Base-by-base conservation (phyloP, 2,113 vertebrate genomes). In the Tenebrosternarchus preto region DNA sequence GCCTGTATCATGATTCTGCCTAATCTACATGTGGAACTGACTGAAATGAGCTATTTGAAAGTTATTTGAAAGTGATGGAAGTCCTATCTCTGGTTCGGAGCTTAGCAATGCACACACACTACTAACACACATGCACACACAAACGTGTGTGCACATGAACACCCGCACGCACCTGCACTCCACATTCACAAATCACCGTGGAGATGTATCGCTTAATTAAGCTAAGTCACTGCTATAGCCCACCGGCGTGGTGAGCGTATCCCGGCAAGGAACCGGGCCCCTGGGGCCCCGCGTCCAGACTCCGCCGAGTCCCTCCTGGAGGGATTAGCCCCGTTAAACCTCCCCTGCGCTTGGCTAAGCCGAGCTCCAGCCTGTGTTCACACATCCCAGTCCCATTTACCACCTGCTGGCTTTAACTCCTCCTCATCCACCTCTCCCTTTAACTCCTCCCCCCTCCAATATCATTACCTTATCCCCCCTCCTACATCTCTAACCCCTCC, bases 251-350 rank as follows among this genome's bases (percentile, higher is more conserved):
- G 43, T 29, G 29, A 64, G 53, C 27, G 57, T 22, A 46, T 57
- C 71, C 79, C 71, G 6, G 19, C 29, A 27, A 43, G 25, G 59
- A 39, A 71, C 79, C 71, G 5, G 24, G 43, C 27, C 61, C 71
- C 5, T 29, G 56, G 50, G 73, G 67, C 7, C 46, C 11, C 12
- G 27, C 56, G 61, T 25, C 67, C 57, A 7, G 61, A 20, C 75
- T 77, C 76, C 67, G 77, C 76, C 68, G 61, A 60, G 27, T 25
- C 73, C 71, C 83, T 83, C 68, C 76, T 72, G 72, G 53, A 66
- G 53, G 22, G 76, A 87, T 87, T 75, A 83, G 74, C 80, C 56
- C 79, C 56, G 63, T 33, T 69, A 83, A 82, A 84, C 59, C 82
- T 70, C 80, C n/a, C 80, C 67, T 75, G 61, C 77, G 71, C 70